Evolutionary conservation across 2,113 vertebrate genomes (phyloP).

Genomic region (Pristiophorus japonicus): DNA sequence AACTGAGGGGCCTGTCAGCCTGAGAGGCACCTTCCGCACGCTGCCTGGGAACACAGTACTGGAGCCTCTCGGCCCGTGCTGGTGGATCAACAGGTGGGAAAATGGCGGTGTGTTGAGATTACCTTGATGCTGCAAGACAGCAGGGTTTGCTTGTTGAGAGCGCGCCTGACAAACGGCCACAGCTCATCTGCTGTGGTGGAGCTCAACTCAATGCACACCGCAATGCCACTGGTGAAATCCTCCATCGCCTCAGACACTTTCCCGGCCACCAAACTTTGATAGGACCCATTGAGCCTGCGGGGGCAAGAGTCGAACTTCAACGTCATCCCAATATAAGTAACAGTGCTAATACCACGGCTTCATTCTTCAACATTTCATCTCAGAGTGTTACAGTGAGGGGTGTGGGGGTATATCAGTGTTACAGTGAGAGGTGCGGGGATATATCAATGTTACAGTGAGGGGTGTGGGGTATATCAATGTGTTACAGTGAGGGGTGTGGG

Average conservation of each 20-base stretch:
- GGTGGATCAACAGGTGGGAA: too few relatives aligned
- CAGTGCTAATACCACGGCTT: neutral
- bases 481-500: neutral
- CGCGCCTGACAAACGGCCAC: slow-evolving; percentile 56
- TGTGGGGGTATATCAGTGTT: neutral
- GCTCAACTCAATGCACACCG: slow-evolving; percentile 49
- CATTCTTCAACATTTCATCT: neutral
- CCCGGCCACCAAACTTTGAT: slow-evolving; percentile 63
- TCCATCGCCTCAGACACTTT: slow-evolving; percentile 71
- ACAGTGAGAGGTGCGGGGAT: neutral
- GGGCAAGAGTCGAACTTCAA: neutral
- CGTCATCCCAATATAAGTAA: rapidly evolving
- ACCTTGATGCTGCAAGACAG: slow-evolving; percentile 68
- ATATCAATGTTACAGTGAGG: neutral
- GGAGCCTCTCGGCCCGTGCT: neutral
- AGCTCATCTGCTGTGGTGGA: slow-evolving; percentile 54
- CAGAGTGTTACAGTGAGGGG: neutral
- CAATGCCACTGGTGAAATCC: slow-evolving; percentile 71
- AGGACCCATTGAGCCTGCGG: slow-evolving; percentile 60
- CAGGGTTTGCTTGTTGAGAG: slow-evolving; percentile 55
- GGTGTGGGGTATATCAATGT: neutral
- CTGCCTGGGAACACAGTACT: neutral
- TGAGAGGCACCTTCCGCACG: too few relatives aligned
- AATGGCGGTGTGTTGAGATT: neutral
- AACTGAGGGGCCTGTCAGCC: neutral